A percentile compares a stretch with the other conserved stretches of the same genome.
phyloP scores from a whole-genome alignment of 2,888 invertebrate species.

The Drosophila limbata region DNA sequence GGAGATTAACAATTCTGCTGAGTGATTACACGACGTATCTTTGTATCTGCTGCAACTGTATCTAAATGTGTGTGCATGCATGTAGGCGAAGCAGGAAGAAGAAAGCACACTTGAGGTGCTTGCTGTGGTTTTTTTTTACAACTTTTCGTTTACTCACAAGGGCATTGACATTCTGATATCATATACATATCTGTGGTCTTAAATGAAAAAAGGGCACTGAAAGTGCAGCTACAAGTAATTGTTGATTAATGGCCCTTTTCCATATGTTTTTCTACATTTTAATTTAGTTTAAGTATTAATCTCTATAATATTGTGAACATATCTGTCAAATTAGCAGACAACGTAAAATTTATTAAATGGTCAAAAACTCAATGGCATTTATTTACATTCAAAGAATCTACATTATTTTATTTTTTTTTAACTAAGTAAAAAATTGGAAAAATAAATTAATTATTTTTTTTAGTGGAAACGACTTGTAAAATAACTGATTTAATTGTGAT shows the following conservation, averaged over 20 bases:
- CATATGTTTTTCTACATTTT: no score
- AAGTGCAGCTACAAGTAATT: conserved; percentile 16
- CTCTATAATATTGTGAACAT: no score
- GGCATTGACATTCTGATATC: conserved; percentile 48
- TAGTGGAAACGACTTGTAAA: background rate
- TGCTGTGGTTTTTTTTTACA: conserved; percentile 30
- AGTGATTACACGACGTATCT: conserved; percentile 10
- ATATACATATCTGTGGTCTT: conserved; percentile 16
- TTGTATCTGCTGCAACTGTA: background rate
- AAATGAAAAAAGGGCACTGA: background rate
- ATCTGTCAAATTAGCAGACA: no score
- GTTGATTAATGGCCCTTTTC: conserved; percentile 1
- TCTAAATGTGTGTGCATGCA: conserved; percentile 10
- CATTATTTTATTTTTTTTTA: background rate
- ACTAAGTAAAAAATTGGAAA: background rate
- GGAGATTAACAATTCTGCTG: conserved; percentile 9
- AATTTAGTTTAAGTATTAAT: no score
- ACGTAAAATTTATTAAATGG: no score
- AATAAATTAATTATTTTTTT: background rate
- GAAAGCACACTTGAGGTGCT: conserved; percentile 28
- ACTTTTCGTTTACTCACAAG: conserved; percentile 21
- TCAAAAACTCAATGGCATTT: no score
- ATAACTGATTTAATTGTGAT: conserved; percentile 23
- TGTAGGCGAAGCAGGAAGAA: conserved; percentile 15
- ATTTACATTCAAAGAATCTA: no score